Evolutionary conservation across 2,888 invertebrate genomes (phyloP).

Genomic region (Anagyrus pseudococci): DNA sequence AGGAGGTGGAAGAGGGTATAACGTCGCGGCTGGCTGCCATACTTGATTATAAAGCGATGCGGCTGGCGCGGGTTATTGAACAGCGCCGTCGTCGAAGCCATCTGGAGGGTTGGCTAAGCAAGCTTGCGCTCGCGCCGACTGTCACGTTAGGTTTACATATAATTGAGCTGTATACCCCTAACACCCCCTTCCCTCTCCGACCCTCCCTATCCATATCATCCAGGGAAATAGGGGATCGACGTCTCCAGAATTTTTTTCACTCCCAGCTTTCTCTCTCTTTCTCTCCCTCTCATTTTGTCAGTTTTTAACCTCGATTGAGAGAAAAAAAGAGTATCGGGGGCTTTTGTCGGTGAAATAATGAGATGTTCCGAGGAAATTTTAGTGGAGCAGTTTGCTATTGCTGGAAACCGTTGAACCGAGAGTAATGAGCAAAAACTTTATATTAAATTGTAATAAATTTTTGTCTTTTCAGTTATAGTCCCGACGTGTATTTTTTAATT

Average conservation of each 20-base stretch:
- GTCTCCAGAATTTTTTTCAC: not conserved
- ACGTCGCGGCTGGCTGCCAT: slow-evolving; percentile 1
- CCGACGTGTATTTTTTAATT: not conserved
- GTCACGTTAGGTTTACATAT: not conserved
- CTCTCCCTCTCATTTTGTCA: not conserved
- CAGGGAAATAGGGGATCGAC: not conserved
- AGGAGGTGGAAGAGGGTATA: not conserved
- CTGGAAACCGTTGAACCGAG: too few species aligned
- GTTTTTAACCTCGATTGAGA: not conserved
- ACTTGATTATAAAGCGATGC: slow-evolving; percentile 22
- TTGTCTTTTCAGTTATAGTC: too few species aligned
- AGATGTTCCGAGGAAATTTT: not conserved
- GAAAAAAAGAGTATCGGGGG: not conserved
- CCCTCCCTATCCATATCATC: too few species aligned
- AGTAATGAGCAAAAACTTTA: too few species aligned
- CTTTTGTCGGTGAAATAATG: slow-evolving; percentile 13
- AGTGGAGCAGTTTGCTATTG: not conserved
- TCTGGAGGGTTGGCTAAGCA: slow-evolving; percentile 6
- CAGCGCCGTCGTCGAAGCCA: not conserved
- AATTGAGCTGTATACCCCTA: slow-evolving; percentile 1
- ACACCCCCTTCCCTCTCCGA: not conserved
- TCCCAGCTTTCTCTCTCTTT: too few species aligned
- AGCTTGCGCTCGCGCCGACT: not conserved
- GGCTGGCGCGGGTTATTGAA: slow-evolving; percentile 2
- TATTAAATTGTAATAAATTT: too few species aligned